Evolutionary conservation across 1,140 invertebrate genomes (phyloP).

Genomic region (Papilio polytes): DNA sequence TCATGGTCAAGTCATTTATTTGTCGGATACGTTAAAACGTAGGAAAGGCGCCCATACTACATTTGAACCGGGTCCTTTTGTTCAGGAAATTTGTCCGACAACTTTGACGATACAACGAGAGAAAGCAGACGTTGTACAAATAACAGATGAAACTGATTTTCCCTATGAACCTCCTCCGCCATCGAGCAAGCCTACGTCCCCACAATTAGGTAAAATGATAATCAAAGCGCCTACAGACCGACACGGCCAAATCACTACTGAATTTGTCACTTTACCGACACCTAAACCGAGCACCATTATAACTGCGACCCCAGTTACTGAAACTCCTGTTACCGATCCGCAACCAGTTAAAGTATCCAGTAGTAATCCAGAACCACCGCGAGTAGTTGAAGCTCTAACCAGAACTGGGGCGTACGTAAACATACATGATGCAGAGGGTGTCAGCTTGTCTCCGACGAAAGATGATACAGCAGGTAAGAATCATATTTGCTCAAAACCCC

Average conservation of each 20-base stretch:
- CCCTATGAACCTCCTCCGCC: conserved; percentile 67
- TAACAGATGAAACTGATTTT: conserved; percentile 77
- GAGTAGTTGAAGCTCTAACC: conserved; percentile 77
- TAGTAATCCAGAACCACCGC: conserved; percentile 64
- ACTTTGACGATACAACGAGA: conserved; percentile 73
- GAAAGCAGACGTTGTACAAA: conserved; percentile 75
- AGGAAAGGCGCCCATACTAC: conserved; percentile 92
- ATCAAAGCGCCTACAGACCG: conserved; percentile 85
- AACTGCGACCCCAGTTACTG: conserved; percentile 80
- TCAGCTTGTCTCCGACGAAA: conserved; percentile 85
- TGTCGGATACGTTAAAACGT: conserved; percentile 93
- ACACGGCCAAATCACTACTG: conserved; percentile 84
- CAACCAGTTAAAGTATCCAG: conserved; percentile 50
- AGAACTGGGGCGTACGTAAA: conserved; percentile 88
- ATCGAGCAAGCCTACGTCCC: conserved; percentile 76
- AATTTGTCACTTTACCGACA: conserved; percentile 86
- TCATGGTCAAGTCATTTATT: conserved; percentile 95
- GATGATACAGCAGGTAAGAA: conserved; percentile 85
- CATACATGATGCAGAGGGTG: conserved; percentile 87
- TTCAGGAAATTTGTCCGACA: conserved; percentile 85
- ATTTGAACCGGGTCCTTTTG: conserved; percentile 92
- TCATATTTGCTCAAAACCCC: conserved; percentile 57
- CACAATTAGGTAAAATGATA: conserved; percentile 87
- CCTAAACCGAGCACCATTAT: conserved; percentile 85
- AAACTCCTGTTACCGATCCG: conserved; percentile 54